Evolutionary conservation across 2,797 vertebrate genomes (phyloP), one percentile per base, ranked within the genome.

Genomic region (Rallus crepitans): DNA sequence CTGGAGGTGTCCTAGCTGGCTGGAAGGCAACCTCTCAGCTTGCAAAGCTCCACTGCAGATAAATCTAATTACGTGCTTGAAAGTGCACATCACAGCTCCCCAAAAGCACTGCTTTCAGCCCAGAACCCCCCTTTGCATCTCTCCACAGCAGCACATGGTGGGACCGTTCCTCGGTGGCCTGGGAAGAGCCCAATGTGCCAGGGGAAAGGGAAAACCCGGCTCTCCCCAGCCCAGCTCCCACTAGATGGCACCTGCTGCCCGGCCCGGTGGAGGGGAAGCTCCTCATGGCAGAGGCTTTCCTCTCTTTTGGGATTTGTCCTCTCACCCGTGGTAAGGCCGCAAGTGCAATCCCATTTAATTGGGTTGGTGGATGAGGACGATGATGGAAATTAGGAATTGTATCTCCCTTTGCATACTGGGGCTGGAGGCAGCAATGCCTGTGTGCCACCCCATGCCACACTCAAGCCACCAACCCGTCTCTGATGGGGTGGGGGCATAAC

Each of bases 171-270:
- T 64, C 2, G 4, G 64, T 2, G 2, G 69, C 33, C 60, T 3
- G 70, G 55, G 30, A 37, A 28, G 19, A 13, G 13, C 40, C 12
- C 11, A 15, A 0, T 4, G 15, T 0, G 27, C 53, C 81, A 6
- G 45, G 0, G 0, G 37, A 9, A 13, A 11, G 27, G 28, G 16
- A 24, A 9, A 27, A 12, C 1, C 9, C 25, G 17, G 17, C 19
- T 73, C 11, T n/a, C 8, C 11, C 33, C 1, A 3, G 69, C 30
- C 18, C 40, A 8, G 33, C 6, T 61, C 68, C 92, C 95, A 37
- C 91, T 86, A 92, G 96, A 59, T 93, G 95, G 95, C 92, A 80
- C 48, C 93, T 86, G 64, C 59, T 65, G 20, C 47, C 20, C 7
- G 14, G 24, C n/a, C 60, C 52, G 15, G 52, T 52, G 11, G 6